Base-by-base conservation (phyloP, 2,797 vertebrate genomes). In the Aratinga solstitialis region DNA sequence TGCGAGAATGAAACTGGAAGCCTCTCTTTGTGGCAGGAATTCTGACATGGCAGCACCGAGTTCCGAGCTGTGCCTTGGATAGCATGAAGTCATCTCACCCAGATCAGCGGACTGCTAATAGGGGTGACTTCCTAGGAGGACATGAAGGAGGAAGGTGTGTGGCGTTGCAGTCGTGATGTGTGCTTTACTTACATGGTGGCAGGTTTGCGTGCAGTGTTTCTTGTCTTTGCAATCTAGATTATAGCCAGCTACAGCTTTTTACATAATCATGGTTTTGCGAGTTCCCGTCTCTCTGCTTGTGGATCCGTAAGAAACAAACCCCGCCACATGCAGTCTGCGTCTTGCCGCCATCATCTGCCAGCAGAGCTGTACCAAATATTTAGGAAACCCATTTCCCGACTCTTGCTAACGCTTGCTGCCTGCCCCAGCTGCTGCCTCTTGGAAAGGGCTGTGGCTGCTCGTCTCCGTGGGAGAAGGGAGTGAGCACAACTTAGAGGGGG, bases 321-420 rank as follows among this genome's bases (percentile, higher is more conserved):
- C 79, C 54, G 9, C 4, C 40, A 0, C 42, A 1, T 12, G 1
- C 84, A 29, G 11, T 47, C 87, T 88, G 95, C 24, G 3, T 30
- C 9, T 27, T 13, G 90, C 95, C 71, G 76, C 94, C 94, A 87
- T 95, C 93, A 67, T n/a, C 92, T 78, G 83, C 93, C 82, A 79
- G 91, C 90, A 89, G 56, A 91, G 83, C 94, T 58, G 23, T 47
- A 93, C 80, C 91, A 68, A 90, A 62, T 58, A 5, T 87, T 65
- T n/a, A 82, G 94, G 84, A 93, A 83, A 89, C 73, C 77, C 90
- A 77, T 94, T 66, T 72, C 91, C 93, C 53, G 47, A 32, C 90
- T 92, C 32, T 2, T 5, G 80, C 40, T 95, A 50, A 48, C 62
- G 84, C 68, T 47, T 76, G 80, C 61, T 50, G 87, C 87, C 66